Base-by-base conservation (phyloP, 2,888 invertebrate genomes). In the Euplagia quadripunctaria region DNA sequence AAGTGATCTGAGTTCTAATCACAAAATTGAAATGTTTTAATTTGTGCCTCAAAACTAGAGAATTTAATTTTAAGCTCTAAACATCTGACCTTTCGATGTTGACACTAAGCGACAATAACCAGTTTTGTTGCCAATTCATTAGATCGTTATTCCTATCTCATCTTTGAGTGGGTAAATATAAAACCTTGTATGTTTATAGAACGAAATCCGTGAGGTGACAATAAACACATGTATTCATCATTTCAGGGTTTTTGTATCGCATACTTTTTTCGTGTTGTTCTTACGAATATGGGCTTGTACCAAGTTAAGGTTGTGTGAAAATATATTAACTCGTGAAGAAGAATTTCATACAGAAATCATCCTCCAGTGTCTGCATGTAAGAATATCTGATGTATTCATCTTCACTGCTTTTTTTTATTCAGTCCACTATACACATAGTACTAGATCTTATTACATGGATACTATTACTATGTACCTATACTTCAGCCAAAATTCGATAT, bases 71-170 rank as follows among this genome's bases (percentile, higher is more conserved):
- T 58, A 55, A 4, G 16, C n/a, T 55, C 12, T 68, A 43, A 42
- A n/a, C n/a, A 12, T 55, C 41, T 68, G 20, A 58, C 68, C 55
- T 68, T 68, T 68, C 20, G 55, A 58, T 20, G n/a, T 68, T 14
- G 20, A n/a, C 68, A 58, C 43, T 43, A 43, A 43, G 43, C 43
- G n/a, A 41, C 51, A 58, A n/a, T 42, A 68, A 68, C 68, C 41
- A 52, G 67, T 67, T 67, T 52, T 31, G 41, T 49, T 61, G 61
- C 12, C 12, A 20, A 58, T 58, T 31, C 31, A 20, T 51, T 51
- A 16, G 65, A 8, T 14, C 46, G 41, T 67, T 14, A 65, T 65
- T 42, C 46, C 46, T 65, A 46, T 65, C 12, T 64, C 6, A 0
- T 49, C 31, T 49, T 31, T 20, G 20, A 6, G 49, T 66, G 9